A percentile compares a stretch with the other conserved stretches of the same genome.
Evolutionary conservation across 2,888 invertebrate genomes (phyloP).

Genomic region (Cheilosia urbana): DNA sequence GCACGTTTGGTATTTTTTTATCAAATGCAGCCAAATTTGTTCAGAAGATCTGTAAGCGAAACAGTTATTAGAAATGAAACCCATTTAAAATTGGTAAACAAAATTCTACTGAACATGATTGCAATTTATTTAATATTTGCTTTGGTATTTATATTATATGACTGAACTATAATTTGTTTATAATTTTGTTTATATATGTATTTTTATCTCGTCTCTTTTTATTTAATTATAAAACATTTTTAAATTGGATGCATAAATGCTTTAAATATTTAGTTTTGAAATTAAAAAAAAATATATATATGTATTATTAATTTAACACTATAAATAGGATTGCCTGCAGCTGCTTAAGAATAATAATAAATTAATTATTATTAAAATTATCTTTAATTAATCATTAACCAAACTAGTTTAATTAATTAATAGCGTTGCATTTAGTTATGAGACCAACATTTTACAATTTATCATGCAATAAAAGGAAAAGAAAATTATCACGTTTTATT

Average conservation of each 20-base stretch:
- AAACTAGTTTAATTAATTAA: constrained; percentile 72
- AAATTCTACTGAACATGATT: constrained; percentile 1
- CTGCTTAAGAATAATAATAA: constrained; percentile 39
- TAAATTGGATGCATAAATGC: constrained; percentile 22
- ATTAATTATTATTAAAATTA: constrained; percentile 28
- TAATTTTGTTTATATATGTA: neutral
- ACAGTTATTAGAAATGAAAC: too few relatives aligned
- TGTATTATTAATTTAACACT: neutral
- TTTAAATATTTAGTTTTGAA: constrained; percentile 27
- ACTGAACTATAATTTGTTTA: constrained; percentile 43
- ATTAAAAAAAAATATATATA: neutral
- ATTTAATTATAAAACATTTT: constrained; percentile 8
- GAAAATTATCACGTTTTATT: constrained; percentile 28
- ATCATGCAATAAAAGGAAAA: constrained; percentile 44
- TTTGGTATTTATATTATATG: constrained; percentile 16
- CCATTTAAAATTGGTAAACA: neutral
- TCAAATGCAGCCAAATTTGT: too few relatives aligned
- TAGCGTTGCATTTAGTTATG: constrained; percentile 55
- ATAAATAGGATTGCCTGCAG: constrained; percentile 1
- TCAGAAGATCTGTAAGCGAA: too few relatives aligned
- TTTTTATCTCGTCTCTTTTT: neutral
- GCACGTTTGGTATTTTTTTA: too few relatives aligned
- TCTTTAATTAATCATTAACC: constrained; percentile 51
- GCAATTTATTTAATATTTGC: constrained; percentile 13
- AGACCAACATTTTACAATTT: constrained; percentile 27